Conservation (phyloP, 2,888 invertebrate species). For the Drosophila meridiana region DNA sequence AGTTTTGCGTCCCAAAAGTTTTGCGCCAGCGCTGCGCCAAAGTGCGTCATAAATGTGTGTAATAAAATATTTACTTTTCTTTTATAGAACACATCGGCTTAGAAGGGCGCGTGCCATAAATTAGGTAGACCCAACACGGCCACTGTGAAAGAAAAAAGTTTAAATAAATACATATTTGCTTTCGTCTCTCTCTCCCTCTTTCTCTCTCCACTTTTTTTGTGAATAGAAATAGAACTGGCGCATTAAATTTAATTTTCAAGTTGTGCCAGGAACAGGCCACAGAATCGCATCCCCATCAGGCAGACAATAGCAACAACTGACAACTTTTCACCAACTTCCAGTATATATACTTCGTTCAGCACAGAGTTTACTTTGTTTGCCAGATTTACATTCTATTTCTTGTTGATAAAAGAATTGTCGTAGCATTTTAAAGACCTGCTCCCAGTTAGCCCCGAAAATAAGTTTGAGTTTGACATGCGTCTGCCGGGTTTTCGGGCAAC, state of each 20-base stretch:
- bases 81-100: constrained; percentile 56
- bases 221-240: constrained; percentile 18
- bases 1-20: constrained; percentile 77
- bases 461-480: constrained; percentile 54
- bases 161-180: constrained; percentile 22
- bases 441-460: constrained; percentile 13
- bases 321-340: constrained; percentile 38
- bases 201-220: background rate
- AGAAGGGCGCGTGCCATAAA: constrained; percentile 39
- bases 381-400: constrained; percentile 60
- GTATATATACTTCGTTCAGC: constrained; percentile 18
- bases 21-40: constrained; percentile 68
- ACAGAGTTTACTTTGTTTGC: constrained; percentile 71
- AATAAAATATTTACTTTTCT: constrained; percentile 79
- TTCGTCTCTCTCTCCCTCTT: background rate
- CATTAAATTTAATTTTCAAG: constrained; percentile 59
- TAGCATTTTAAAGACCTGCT: constrained; percentile 33
- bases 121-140: constrained; percentile 33
- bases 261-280: constrained; percentile 21
- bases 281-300: constrained; percentile 6
- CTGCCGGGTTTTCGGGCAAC: constrained; percentile 15
- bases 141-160: background rate
- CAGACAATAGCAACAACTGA: constrained; percentile 48
- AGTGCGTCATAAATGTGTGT: constrained; percentile 79
- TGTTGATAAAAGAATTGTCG: constrained; percentile 42